Evolutionary conservation across 2,113 vertebrate genomes (phyloP).

Genomic region (Oreocharis arfaki): DNA sequence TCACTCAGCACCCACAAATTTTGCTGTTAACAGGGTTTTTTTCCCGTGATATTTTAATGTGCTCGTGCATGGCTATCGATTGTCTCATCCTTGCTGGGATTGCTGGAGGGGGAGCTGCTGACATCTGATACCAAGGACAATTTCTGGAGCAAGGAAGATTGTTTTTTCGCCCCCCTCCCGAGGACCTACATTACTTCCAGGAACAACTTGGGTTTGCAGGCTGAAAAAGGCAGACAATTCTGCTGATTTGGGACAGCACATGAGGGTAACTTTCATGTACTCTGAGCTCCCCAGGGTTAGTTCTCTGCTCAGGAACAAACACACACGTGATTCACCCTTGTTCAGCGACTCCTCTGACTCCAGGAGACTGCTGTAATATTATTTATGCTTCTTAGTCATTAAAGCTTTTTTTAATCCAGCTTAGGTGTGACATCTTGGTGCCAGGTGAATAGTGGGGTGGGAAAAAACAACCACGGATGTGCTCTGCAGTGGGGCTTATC

Average conservation of each 20-base stretch:
- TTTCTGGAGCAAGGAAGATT: conserved; percentile 63
- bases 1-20: not conserved
- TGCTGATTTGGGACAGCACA: not conserved
- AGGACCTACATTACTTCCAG: conserved; percentile 25
- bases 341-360: not conserved
- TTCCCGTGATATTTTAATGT: not conserved
- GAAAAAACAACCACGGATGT: not conserved
- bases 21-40: not conserved
- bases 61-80: not conserved
- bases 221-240: conserved; percentile 15
- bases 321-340: not conserved
- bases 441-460: not conserved
- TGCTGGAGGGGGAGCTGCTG: conserved; percentile 33
- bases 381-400: conserved; percentile 33
- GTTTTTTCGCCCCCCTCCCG: not conserved
- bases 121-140: conserved; percentile 58
- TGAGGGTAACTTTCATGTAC: not conserved
- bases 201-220: not conserved
- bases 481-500: not conserved
- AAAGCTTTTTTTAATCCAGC: not conserved
- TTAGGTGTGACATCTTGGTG: conserved; percentile 18
- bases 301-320: not conserved
- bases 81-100: conserved; percentile 27
- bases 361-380: not conserved
- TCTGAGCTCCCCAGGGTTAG: not conserved